Percentiles rank a stretch among this genome's conserved stretches.
These are phyloP conservation scores for Habrosyne pyritoides DNA, from an alignment of 2,888 invertebrate genomes.

Conservation along the genomic window DNA sequence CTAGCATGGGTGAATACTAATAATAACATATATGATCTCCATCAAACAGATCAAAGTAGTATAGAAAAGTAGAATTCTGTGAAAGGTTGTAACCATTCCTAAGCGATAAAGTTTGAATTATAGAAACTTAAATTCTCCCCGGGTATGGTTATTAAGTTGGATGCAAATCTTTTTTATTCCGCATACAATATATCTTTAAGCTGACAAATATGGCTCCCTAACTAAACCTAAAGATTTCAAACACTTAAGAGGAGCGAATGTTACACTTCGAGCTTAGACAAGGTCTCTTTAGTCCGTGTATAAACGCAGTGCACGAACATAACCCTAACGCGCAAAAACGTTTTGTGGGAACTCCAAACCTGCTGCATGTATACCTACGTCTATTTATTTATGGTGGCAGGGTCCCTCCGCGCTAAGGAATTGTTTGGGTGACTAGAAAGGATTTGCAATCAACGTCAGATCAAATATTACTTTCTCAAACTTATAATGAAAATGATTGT, in stretches of 20 bases:
- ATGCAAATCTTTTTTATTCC: constrained; percentile 1
- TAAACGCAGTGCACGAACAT: too few relatives aligned
- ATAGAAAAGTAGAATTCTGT: background rate
- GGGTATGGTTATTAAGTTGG: background rate
- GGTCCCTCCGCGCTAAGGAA: background rate
- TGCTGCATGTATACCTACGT: background rate
- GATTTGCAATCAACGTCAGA: constrained; percentile 1
- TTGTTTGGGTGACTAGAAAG: background rate
- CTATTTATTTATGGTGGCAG: background rate
- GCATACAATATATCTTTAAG: background rate
- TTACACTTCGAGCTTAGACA: too few relatives aligned
- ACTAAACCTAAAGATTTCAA: background rate
- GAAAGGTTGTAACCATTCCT: background rate
- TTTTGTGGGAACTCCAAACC: background rate
- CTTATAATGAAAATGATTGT: background rate
- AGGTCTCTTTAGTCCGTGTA: too few relatives aligned
- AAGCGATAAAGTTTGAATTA: background rate
- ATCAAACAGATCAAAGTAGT: background rate
- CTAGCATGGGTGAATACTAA: background rate
- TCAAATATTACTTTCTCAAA: background rate
- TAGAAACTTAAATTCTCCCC: background rate
- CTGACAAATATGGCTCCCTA: background rate
- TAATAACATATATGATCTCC: background rate
- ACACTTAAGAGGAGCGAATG: too few relatives aligned
- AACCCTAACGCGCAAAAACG: background rate